phyloP scores from a whole-genome alignment of 2,113 vertebrate species.

The Castor canadensis region DNA sequence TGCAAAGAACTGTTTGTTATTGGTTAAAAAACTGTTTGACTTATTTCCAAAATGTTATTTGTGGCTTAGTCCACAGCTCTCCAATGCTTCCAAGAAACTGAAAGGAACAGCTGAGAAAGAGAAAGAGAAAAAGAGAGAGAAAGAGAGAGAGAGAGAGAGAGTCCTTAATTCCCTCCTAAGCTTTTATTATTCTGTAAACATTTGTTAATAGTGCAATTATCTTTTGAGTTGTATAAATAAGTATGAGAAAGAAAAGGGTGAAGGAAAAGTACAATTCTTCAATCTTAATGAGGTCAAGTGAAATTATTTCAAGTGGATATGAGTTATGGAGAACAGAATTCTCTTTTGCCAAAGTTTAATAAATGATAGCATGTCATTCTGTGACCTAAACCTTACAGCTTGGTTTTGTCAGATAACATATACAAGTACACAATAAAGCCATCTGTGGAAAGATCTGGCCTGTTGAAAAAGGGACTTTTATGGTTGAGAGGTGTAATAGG shows the following conservation, averaged over 20 bases:
- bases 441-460: not conserved
- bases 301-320: conserved; percentile 60
- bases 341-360: conserved; percentile 31
- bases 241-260: conserved; percentile 55
- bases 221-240: conserved; percentile 71
- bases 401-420: not conserved
- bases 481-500: not conserved
- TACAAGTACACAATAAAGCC: not conserved
- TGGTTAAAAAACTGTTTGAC: conserved; percentile 47
- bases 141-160: not conserved
- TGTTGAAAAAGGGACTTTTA: not conserved
- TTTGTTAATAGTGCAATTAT: conserved; percentile 78
- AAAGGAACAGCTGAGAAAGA: conserved; percentile 49
- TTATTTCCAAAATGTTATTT: conserved; percentile 53
- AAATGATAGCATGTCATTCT: not conserved
- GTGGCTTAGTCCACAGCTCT: not conserved
- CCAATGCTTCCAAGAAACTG: conserved; percentile 65
- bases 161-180: conserved; percentile 7
- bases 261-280: conserved; percentile 72
- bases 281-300: conserved; percentile 70
- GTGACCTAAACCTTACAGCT: not conserved
- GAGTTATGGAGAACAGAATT: conserved; percentile 25
- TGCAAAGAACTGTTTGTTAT: conserved; percentile 31
- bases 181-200: conserved; percentile 70
- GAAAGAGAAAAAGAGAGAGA: conserved; percentile 15